Evolutionary conservation across 2,113 vertebrate species (phyloP), one percentile per base, ranked within the genome.

Genomic region (Mormyrus lacerda): DNA sequence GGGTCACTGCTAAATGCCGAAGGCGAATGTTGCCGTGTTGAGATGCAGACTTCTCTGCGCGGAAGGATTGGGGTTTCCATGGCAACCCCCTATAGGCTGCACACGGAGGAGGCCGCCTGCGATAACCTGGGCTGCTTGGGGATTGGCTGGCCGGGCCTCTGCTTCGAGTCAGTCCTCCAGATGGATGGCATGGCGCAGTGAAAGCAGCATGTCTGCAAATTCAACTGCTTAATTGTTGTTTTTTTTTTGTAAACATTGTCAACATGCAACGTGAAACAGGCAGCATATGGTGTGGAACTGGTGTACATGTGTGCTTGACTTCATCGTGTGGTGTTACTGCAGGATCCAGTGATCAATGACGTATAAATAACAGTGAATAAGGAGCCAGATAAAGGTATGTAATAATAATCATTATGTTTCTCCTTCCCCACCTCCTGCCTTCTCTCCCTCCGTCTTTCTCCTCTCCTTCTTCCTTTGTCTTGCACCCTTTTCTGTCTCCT

Each of bases 11-110:
- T 17, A 35, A 79, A 79, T 39, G 73, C 73, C n/a, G 73, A 79
- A 42, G 73, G 35, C 73, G 5, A 42, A 42, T 79, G 19, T 42
- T 17, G 35, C 85, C 88, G 87, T 91, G 88, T 91, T 88, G 87
- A 48, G 51, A 61, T 27, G 4, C 19, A 53, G 88, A 82, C 85
- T 82, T 87, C 90, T 86, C 21, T n/a, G 79, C 86, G 88, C 65
- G 87, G 42, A 90, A 89, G 88, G 51, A 89, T 47, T 42, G 69
- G 45, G 19, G 92, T 93, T 90, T 92, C 91, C 90, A 93, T 91
- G 90, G 87, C 90, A 92, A 92, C 91, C 31, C 88, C 24, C n/a
- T 82, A 82, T 89, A 45, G 88, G 44, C 58, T 27, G 42, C 45
- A 7, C 42, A 55, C 42, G 3, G 55, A 42, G n/a, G 53, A 65